Evolutionary conservation across 2,797 vertebrate genomes (phyloP).

Genomic region (Erpetoichthys calabaricus): DNA sequence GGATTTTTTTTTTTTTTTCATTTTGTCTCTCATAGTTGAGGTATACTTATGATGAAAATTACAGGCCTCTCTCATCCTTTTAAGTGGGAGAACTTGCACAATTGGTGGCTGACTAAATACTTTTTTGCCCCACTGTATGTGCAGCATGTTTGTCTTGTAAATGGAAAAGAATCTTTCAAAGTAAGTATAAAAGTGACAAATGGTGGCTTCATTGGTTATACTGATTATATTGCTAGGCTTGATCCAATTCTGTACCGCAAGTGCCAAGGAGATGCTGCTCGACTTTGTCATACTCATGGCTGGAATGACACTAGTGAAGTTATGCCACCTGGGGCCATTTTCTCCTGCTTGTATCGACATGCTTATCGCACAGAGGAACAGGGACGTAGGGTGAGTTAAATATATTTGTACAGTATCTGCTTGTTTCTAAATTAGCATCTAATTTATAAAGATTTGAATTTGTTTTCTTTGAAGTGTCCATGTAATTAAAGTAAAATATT

Average conservation of each 20-base stretch:
- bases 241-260: conserved; percentile 85
- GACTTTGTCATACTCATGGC: conserved; percentile 81
- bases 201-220: no score
- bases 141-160: no score
- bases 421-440: rapidly evolving
- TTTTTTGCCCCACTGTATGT: no score
- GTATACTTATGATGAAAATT: no score
- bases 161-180: no score
- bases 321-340: conserved; percentile 82
- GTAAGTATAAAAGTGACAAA: no score
- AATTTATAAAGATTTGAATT: not conserved
- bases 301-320: conserved; percentile 92
- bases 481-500: no score
- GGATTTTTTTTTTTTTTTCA: no score
- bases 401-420: not conserved
- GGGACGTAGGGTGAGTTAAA: conserved; percentile 67
- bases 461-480: not conserved
- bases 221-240: conserved; percentile 41
- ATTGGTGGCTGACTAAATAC: no score
- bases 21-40: no score
- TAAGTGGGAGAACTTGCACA: no score
- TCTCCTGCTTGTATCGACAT: conserved; percentile 90
- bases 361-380: conserved; percentile 92
- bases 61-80: no score
- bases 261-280: conserved; percentile 83